Percentiles rank a stretch among this genome's conserved stretches.
phyloP scores from a whole-genome alignment of 2,113 vertebrate genomes.

The Lasiurus borealis region DNA sequence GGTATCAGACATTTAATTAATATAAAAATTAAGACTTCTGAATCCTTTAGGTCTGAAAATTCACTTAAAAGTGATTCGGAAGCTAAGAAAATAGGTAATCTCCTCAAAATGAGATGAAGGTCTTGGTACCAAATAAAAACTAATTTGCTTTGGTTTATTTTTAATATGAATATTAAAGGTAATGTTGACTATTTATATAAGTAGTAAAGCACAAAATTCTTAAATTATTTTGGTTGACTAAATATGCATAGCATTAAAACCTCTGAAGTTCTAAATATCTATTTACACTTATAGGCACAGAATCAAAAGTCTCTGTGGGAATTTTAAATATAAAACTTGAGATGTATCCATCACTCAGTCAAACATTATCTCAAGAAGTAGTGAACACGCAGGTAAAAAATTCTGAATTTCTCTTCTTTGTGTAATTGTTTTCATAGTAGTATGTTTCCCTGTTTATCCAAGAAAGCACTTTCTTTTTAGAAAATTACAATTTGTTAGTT shows the following conservation, averaged over 20 bases:
- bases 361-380: conserved; percentile 91
- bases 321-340: conserved; percentile 96
- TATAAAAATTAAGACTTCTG: conserved; percentile 44
- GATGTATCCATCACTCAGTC: conserved; percentile 93
- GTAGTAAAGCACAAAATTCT: conserved; percentile 20
- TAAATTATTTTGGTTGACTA: conserved; percentile 59
- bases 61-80: conserved; percentile 25
- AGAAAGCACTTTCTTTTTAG: background rate
- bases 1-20: conserved; percentile 7
- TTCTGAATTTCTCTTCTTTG: background rate
- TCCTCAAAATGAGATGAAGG: background rate
- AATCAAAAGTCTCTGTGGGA: conserved; percentile 95
- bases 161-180: conserved; percentile 35
- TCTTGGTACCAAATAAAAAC: conserved; percentile 24
- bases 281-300: conserved; percentile 91
- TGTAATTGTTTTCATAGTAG: conserved; percentile 23
- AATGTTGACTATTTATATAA: conserved; percentile 25
- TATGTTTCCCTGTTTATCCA: conserved; percentile 19
- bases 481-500: conserved; percentile 27
- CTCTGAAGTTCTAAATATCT: conserved; percentile 72
- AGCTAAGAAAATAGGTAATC: conserved; percentile 37
- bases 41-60: conserved; percentile 18
- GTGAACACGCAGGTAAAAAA: conserved; percentile 93
- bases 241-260: conserved; percentile 26
- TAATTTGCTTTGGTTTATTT: background rate